Base-by-base conservation (phyloP, 2,888 invertebrate genomes). In the Agrotis clavis region DNA sequence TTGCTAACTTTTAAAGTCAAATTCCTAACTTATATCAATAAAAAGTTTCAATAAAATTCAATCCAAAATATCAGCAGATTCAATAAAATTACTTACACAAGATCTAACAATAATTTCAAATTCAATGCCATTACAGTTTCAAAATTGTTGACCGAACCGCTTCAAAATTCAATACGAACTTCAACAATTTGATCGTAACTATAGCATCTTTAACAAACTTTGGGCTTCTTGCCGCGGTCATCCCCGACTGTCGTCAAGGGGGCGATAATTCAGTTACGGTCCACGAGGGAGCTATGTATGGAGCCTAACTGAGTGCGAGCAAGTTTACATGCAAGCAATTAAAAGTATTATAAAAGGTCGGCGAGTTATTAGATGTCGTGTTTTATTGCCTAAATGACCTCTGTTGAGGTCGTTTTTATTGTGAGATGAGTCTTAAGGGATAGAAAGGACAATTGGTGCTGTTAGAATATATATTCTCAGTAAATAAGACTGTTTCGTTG, bases 221-320 rank as follows among this genome's bases (percentile, higher is more conserved):
- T 67, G 67, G 70, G 74, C 84, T 71, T 85, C 86, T 86, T 86
- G 78, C 76, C 79, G 81, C 81, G 87, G 88, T 85, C 89, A 84
- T 81, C 77, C 78, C 78, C 65, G 51, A 75, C 66, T 74, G 71
- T 62, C 79, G 87, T 74, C 88, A 71, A 65, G 91, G 87, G 92
- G 67, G 67, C 85, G 70, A 81, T 87, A 87, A 87, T 76, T 87
- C 83, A 86, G 86, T 82, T 84, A 86, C 62, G 65, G 62, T 72
- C 41, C 77, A 54, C 79, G 0, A 21, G 86, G 74, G 87, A 71
- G 69, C 75, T 65, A 65, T 82, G 79, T 60, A 71, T 19, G 60
- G 69, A 61, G 74, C 75, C 68, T 75, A 71, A 61, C 77, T 64
- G 66, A 60, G 61, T 61, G 53, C 50, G 74, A 59, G 51, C 73